Conservation (phyloP, 2,113 vertebrate genomes). For the Actenoides hombroni region DNA sequence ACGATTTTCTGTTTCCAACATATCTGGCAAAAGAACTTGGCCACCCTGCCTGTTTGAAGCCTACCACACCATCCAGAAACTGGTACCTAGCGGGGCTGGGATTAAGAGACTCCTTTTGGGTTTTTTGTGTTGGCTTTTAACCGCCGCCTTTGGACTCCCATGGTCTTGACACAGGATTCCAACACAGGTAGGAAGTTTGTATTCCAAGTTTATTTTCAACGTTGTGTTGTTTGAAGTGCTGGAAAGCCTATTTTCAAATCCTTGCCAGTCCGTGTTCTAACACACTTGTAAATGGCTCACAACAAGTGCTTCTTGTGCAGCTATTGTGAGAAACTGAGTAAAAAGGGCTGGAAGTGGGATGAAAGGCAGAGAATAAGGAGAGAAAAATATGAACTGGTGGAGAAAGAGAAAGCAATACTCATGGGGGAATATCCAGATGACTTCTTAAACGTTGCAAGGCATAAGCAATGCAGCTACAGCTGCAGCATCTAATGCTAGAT, state of each 20-base stretch:
- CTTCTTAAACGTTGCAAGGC: neutral
- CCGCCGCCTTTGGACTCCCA: neutral
- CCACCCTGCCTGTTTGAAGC: neutral
- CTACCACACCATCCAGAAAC: neutral
- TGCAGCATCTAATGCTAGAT: neutral
- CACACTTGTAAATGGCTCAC: neutral
- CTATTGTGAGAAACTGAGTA: neutral
- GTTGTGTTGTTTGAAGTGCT: neutral
- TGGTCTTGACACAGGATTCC: neutral
- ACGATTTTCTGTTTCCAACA: neutral
- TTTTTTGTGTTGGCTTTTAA: constrained; percentile 20
- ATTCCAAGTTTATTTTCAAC: neutral
- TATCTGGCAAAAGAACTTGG: constrained; percentile 43
- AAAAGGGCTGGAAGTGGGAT: neutral
- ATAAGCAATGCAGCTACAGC: neutral
- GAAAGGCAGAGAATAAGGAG: neutral
- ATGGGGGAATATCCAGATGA: neutral
- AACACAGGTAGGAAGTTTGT: neutral
- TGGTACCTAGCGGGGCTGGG: neutral
- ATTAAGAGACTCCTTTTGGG: constrained; percentile 16
- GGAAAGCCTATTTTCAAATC: neutral
- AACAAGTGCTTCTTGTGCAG: neutral
- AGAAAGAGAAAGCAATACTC: neutral
- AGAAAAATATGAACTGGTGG: neutral
- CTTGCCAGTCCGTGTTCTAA: neutral